Conservation (phyloP, 2,888 invertebrate genomes). For the Gibbula magus region DNA sequence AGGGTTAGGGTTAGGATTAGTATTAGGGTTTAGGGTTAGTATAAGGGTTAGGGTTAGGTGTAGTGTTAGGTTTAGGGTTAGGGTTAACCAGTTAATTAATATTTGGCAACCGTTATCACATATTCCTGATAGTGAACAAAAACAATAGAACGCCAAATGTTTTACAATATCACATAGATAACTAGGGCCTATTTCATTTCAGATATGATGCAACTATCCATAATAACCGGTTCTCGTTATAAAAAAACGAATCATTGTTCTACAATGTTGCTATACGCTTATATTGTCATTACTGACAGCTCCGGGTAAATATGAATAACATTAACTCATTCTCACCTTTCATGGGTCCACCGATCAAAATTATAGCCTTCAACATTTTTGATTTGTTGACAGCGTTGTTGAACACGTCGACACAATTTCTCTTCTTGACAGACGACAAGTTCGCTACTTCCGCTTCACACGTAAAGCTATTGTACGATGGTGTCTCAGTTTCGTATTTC, state of each 20-base stretch:
- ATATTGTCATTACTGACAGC: not conserved
- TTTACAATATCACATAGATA: not conserved
- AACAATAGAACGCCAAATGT: not conserved
- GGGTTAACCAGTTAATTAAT: not conserved
- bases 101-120: not conserved
- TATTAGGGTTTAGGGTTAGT: no score
- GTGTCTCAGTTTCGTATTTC: no score
- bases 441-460: not conserved
- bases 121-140: not conserved
- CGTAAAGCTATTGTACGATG: not conserved
- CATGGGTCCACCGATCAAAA: conserved; percentile 94
- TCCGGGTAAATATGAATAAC: not conserved
- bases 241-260: not conserved
- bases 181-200: not conserved
- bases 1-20: no score
- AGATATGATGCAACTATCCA: not conserved
- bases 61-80: no score
- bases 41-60: no score
- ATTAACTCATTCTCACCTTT: conserved; percentile 82
- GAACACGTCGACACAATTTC: not conserved
- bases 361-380: conserved; percentile 82
- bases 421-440: not conserved
- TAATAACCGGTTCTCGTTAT: not conserved
- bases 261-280: not conserved
- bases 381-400: not conserved